Conservation (phyloP, 2,113 vertebrate species). For the Athene cunicularia region DNA sequence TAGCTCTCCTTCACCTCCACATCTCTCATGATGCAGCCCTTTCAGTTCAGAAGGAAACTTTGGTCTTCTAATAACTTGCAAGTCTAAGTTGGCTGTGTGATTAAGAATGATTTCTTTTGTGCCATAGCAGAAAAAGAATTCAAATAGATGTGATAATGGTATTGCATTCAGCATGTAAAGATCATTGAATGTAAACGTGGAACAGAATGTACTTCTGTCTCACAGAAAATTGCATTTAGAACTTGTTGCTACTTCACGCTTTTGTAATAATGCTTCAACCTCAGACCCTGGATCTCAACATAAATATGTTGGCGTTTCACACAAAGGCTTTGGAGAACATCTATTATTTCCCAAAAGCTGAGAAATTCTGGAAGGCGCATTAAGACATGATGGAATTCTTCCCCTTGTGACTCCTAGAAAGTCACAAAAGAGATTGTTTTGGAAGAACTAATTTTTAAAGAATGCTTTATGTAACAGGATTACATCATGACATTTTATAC, state of each 20-base stretch:
- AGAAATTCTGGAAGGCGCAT: constrained; percentile 1
- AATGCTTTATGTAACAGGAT: not conserved
- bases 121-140: not conserved
- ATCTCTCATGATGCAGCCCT: not conserved
- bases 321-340: constrained; percentile 51
- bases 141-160: constrained; percentile 52
- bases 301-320: constrained; percentile 36
- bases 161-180: constrained; percentile 52
- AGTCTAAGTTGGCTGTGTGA: not conserved
- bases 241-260: constrained; percentile 14
- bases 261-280: constrained; percentile 55
- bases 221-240: constrained; percentile 50
- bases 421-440: not conserved
- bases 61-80: constrained; percentile 2
- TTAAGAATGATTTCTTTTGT: constrained; percentile 54
- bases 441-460: not conserved
- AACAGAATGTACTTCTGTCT: constrained; percentile 51
- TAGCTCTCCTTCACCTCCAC: not conserved
- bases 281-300: constrained; percentile 41
- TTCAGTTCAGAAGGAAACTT: not conserved
- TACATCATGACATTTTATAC: not conserved
- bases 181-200: constrained; percentile 36
- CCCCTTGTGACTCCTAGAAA: not conserved
- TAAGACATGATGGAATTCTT: constrained; percentile 6
- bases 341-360: constrained; percentile 35